Base-by-base conservation (phyloP, 1,140 invertebrate genomes). In the Drosophila lini region DNA sequence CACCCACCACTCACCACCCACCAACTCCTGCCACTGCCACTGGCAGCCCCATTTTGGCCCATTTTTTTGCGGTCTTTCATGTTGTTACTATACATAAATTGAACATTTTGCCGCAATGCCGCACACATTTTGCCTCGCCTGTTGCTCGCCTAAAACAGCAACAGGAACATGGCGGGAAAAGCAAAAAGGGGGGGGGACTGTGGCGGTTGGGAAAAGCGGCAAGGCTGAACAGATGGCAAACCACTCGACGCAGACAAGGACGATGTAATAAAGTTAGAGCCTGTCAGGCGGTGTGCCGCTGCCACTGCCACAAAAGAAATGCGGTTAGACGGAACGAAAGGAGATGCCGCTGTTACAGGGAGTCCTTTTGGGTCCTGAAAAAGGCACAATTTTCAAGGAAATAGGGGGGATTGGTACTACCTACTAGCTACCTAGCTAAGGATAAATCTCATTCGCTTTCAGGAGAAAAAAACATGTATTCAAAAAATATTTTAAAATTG, bases 251-350 rank as follows among this genome's bases (percentile, higher is more conserved):
- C 61, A 77, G 75, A 75, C 81, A 81, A 84, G 67, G 65, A 84
- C 75, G 82, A 79, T 74, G 82, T 85, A 85, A 85, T 85, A 86
- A 85, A 86, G 81, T 85, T 85, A 81, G 74, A 81, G 50, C 69
- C 78, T 85, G 78, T 85, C 81, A 85, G 82, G 78, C 74, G 64
- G 68, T 71, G 53, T 76, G 70, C 52, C 52, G 52, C 52, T 38
- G 70, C 81, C 62, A 77, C 52, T 38, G 70, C 81, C 62, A 77
- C 60, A 56, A 67, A 86, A 88, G 82, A 85, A 85, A 82, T 73
- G 82, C 71, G 82, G 79, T 86, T 86, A 73, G 74, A 58, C 48
- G 56, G 48, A 80, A 68, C 57, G 59, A 45, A 40, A 73, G 44
- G 22, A 32, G 55, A n/a, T 7, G 4, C 13, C 4, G 22, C 44